These are phyloP conservation scores for Pteropus rufus DNA, from an alignment of 2,797 vertebrate species.

Conservation along the genomic window DNA sequence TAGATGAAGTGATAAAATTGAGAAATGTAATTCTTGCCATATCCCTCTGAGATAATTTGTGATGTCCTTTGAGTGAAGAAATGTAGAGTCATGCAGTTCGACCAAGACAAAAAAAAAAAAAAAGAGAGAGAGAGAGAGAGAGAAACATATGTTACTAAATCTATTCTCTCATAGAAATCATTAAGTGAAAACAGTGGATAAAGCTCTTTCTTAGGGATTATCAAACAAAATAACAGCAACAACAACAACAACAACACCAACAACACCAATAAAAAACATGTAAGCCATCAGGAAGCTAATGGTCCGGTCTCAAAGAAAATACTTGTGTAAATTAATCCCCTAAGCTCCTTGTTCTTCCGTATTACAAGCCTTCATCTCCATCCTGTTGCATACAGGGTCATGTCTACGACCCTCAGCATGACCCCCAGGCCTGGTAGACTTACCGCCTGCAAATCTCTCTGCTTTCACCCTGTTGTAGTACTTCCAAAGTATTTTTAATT, in stretches of 20 bases:
- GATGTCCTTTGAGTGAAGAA: slow-evolving; percentile 37
- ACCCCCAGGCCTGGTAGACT: background rate
- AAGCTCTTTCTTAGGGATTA: background rate
- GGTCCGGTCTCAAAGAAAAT: background rate
- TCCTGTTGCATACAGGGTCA: background rate
- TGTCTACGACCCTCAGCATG: background rate
- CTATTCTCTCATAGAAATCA: slow-evolving; percentile 15
- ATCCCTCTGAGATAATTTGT: slow-evolving; percentile 57
- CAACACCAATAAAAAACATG: background rate
- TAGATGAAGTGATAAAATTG: slow-evolving; percentile 48
- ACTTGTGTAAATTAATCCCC: background rate
- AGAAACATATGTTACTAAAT: background rate
- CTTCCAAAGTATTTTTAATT: background rate
- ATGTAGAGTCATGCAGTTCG: slow-evolving; percentile 2
- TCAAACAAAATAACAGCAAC: background rate
- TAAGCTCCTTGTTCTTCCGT: background rate
- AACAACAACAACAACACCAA: background rate
- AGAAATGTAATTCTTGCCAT: slow-evolving; percentile 51
- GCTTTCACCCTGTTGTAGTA: background rate
- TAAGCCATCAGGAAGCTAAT: background rate
- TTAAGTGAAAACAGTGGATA: background rate
- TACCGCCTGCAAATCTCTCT: background rate
- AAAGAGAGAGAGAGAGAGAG: too few species aligned
- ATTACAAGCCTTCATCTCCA: background rate
- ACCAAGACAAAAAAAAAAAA: background rate